Conservation (phyloP, 2,113 vertebrate genomes). For the Atlantisia rogersi region DNA sequence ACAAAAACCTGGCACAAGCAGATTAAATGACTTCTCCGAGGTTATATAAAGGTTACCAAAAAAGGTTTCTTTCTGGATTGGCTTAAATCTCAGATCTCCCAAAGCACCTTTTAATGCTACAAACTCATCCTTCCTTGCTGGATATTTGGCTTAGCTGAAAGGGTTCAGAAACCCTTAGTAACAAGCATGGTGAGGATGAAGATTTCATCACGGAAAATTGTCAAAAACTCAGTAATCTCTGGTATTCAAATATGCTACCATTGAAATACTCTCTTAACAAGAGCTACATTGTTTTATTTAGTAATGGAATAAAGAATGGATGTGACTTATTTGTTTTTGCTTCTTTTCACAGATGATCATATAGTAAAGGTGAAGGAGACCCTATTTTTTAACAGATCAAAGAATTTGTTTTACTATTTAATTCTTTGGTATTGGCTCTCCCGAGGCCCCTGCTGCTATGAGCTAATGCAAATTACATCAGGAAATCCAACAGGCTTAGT, state of each 20-base stretch:
- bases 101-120: neutral
- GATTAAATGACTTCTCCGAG: neutral
- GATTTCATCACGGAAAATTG: neutral
- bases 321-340: neutral
- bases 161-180: neutral
- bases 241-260: neutral
- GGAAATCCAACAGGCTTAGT: constrained; percentile 45
- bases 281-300: neutral
- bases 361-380: constrained; percentile 20
- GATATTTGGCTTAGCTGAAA: neutral
- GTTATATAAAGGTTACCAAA: neutral
- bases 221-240: neutral
- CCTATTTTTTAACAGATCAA: constrained; percentile 40
- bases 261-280: neutral
- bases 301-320: neutral
- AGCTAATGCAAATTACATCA: constrained; percentile 55
- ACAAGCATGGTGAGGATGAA: neutral
- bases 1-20: neutral
- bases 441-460: constrained; percentile 16
- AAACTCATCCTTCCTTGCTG: neutral
- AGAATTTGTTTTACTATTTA: constrained; percentile 51
- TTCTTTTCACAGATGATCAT: neutral
- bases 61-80: neutral
- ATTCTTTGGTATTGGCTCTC: constrained; percentile 32
- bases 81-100: neutral